Evolutionary conservation across 2,113 vertebrate species (phyloP).

Genomic region (Pimephales promelas): DNA sequence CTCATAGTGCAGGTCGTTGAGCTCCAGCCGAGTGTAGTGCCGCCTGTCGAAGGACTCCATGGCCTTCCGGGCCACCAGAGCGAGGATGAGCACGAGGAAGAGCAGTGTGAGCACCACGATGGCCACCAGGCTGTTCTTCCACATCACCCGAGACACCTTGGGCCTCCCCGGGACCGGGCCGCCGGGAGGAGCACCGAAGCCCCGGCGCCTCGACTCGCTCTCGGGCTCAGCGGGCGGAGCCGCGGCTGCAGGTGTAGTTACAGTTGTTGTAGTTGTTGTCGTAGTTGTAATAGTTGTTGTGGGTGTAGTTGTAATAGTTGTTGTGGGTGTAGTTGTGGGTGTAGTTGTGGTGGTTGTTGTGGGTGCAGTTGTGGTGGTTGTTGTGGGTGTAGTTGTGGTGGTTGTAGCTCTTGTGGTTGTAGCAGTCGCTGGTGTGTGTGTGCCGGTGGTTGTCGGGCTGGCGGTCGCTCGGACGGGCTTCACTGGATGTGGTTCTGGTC

Average conservation of each 20-base stretch:
- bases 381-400: not conserved
- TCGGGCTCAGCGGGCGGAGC: not conserved
- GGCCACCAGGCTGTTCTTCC: constrained; percentile 71
- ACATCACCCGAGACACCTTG: constrained; percentile 28
- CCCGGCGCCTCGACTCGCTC: constrained; percentile 56
- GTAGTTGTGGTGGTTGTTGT: constrained; percentile 18
- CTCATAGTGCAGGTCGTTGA: constrained; percentile 80
- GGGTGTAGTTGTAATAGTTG: not conserved
- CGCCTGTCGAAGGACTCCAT: constrained; percentile 80
- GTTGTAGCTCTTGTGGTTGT: not conserved
- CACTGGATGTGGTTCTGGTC: constrained; percentile 58
- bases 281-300: constrained; percentile 14
- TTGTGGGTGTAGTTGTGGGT: not conserved
- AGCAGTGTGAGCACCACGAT: constrained; percentile 71
- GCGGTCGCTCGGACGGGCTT: not conserved
- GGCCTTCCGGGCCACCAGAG: constrained; percentile 72
- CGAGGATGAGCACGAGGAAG: constrained; percentile 67
- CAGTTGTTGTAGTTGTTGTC: not conserved
- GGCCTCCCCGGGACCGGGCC: constrained; percentile 33
- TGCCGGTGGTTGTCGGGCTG: no score
- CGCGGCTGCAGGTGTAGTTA: not conserved
- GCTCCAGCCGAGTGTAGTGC: constrained; percentile 80
- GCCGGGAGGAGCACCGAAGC: constrained; percentile 31
- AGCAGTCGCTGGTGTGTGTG: not conserved
- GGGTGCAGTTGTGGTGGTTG: not conserved